Percentiles rank a stretch among this genome's conserved stretches.
phyloP scores from a whole-genome alignment of 1,140 invertebrate genomes.

The Centruroides vittatus region DNA sequence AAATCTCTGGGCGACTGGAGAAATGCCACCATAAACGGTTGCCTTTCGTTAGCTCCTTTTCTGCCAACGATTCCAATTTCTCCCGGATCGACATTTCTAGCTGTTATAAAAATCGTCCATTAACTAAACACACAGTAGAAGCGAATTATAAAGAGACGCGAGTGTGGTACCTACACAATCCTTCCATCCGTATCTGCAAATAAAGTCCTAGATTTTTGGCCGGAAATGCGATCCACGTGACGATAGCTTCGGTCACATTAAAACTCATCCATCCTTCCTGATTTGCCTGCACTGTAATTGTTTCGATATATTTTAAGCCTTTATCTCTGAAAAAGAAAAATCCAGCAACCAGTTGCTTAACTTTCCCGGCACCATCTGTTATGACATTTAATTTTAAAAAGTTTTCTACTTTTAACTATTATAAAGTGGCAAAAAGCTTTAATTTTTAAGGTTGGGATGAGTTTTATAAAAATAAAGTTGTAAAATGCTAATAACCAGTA shows the following conservation, averaged over 20 bases:
- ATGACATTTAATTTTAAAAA: too few relatives aligned
- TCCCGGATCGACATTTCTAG: conserved; percentile 60
- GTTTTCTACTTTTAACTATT: too few relatives aligned
- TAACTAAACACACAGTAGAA: neutral
- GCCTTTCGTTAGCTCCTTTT: conserved; percentile 58
- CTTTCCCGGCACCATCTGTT: too few relatives aligned
- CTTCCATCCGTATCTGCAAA: conserved; percentile 57
- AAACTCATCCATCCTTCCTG: conserved; percentile 18
- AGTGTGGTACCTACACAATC: conserved; percentile 17
- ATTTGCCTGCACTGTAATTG: neutral
- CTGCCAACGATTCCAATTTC: conserved; percentile 65
- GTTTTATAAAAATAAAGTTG: neutral
- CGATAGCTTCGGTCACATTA: conserved; percentile 19
- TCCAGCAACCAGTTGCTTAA: too few relatives aligned
- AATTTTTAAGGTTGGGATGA: neutral
- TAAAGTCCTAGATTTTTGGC: conserved; percentile 76
- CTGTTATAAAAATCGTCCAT: conserved; percentile 28
- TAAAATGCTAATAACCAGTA: neutral
- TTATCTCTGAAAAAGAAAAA: neutral
- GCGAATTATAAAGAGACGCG: too few relatives aligned
- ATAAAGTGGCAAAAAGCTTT: too few relatives aligned
- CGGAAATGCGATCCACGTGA: conserved; percentile 38
- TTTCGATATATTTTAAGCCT: neutral
- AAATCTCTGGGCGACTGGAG: conserved; percentile 42
- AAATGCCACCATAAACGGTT: conserved; percentile 78